Conservation (phyloP, 1,140 invertebrate species). For the Conus betulinus region DNA sequence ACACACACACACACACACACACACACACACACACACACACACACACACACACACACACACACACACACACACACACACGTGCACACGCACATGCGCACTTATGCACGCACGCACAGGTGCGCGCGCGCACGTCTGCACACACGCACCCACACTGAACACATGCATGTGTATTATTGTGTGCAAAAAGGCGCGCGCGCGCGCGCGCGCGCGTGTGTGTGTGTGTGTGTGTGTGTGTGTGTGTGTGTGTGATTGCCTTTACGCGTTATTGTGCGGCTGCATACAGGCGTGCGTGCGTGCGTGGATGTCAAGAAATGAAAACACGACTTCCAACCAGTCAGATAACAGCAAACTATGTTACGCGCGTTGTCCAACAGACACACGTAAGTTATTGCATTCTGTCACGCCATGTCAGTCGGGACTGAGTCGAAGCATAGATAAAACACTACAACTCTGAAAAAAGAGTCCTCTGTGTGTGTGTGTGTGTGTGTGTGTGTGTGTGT, state of each 20-base stretch:
- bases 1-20: background rate
- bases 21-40: slow-evolving; percentile 2
- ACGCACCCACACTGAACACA: background rate
- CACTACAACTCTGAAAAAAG: too few species aligned
- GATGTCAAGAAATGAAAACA: too few species aligned
- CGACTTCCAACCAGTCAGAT: too few species aligned
- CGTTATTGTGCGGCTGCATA: too few species aligned
- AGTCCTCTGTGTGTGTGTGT: too few species aligned
- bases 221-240: background rate
- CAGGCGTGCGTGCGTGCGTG: too few species aligned
- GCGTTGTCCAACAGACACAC: too few species aligned
- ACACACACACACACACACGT: slow-evolving; percentile 14
- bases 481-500: too few species aligned
- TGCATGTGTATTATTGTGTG: background rate
- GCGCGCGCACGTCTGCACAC: background rate
- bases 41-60: slow-evolving; percentile 1
- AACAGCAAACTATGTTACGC: too few species aligned
- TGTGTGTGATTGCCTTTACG: background rate
- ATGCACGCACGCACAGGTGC: background rate
- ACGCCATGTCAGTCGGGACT: too few species aligned
- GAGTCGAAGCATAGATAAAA: too few species aligned
- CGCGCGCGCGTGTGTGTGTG: background rate
- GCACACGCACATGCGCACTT: background rate
- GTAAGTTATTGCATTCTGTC: too few species aligned
- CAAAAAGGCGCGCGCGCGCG: background rate